Base-by-base conservation (phyloP, 2,888 invertebrate species). In the Malthinus seriepunctatus region DNA sequence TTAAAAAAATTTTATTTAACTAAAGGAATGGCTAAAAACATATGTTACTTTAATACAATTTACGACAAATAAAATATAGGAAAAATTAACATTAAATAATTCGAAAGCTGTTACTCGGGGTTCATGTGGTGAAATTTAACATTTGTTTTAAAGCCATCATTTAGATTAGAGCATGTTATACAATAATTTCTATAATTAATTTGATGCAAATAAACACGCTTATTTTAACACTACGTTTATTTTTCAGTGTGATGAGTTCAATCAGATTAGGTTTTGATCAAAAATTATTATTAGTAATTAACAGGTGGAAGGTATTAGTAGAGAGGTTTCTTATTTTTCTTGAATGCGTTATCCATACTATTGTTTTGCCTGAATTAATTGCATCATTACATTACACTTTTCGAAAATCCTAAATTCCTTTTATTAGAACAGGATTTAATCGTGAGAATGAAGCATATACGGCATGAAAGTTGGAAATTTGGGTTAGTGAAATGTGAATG, bases 301-400 rank as follows among this genome's bases (percentile, higher is more conserved):
- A 56, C 50, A 46, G 62, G 53, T 60, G 48, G 11, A 51, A 52
- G 58, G 60, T 56, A 62, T 60, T 62, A 66, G 75, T 77, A 76
- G 77, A 77, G 77, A 76, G 76, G 75, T 75, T 73, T 77, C 76
- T 76, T 76, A 63, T 55, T 63, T 62, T 57, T 61, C 54, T 61
- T 51, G 51, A 51, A 59, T 56, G 57, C 53, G 38, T 64, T 64
- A 63, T 66, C 63, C 62, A 57, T 54, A 56, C 50, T 62, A 55
- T 60, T 63, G 54, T 69, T 71, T 68, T 69, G 73, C 74, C 73
- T 74, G 71, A 70, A 73, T 65, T 72, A 72, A 70, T 72, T 71
- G 66, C 57, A 65, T 66, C 62, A 71, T 72, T 71, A 71, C 66
- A 66, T 68, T 70, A 69, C 69, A 67, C 68, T 67, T 66, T 65